These are phyloP conservation scores for Orthosia incerta DNA, from an alignment of 2,888 invertebrate genomes.

Conservation along the genomic window DNA sequence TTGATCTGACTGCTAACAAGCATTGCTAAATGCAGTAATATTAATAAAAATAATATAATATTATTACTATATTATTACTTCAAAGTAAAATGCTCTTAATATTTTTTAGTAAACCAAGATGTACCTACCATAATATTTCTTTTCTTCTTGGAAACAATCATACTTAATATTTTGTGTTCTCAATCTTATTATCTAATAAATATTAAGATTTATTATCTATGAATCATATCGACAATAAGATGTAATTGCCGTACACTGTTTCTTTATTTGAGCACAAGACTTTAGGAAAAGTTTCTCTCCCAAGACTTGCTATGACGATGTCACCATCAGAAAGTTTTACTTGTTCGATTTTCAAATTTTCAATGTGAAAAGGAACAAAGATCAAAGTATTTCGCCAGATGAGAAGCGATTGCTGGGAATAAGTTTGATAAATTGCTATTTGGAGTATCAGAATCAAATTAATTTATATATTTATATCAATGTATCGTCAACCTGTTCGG, in stretches of 20 bases:
- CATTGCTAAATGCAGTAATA: no score
- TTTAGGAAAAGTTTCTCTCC: background rate
- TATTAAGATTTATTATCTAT: background rate
- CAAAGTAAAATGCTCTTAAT: no score
- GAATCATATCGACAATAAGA: background rate
- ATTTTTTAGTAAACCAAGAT: no score
- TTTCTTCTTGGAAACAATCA: no score
- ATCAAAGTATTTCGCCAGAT: constrained; percentile 3
- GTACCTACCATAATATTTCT: background rate
- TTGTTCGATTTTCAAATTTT: constrained; percentile 10
- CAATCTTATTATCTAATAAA: background rate
- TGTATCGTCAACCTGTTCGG: no score
- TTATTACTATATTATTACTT: no score
- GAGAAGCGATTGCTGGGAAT: background rate
- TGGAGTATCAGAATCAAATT: background rate
- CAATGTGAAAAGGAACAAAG: constrained; percentile 10
- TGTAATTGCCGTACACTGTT: constrained; percentile 9
- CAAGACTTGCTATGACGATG: background rate
- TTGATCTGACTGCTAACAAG: no score
- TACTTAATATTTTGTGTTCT: background rate
- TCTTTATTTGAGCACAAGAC: background rate
- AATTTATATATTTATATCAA: background rate
- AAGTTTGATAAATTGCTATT: no score
- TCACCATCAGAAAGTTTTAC: constrained; percentile 18
- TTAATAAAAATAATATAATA: no score